Percentiles rank a stretch among this genome's conserved stretches.
These are phyloP conservation scores for Argyrosomus regius DNA, from an alignment of 2,797 vertebrate species.

Conservation along the genomic window DNA sequence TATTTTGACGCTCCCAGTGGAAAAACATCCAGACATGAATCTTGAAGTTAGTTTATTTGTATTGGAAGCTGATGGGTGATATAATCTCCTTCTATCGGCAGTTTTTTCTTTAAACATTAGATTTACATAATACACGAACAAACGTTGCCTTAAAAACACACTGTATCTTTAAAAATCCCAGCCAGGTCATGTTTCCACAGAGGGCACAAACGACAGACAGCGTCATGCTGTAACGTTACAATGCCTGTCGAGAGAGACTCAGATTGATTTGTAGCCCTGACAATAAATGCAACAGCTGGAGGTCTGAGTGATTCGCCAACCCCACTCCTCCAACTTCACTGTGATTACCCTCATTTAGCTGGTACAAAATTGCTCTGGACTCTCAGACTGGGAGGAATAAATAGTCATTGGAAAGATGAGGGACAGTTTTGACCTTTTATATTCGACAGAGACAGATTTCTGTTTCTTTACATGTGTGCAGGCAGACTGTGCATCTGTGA, in stretches of 20 bases:
- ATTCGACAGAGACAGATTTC: not conserved
- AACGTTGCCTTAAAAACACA: not conserved
- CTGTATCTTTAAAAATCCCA: conserved; percentile 35
- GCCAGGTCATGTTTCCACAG: conserved; percentile 11
- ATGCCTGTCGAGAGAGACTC: conserved; percentile 1
- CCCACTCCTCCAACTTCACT: conserved; percentile 11
- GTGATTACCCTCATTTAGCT: conserved; percentile 48
- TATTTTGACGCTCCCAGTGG: too few species aligned
- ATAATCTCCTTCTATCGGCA: not conserved
- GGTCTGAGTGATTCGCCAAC: conserved; percentile 21
- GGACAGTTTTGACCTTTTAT: conserved; percentile 21
- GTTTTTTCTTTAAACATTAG: not conserved
- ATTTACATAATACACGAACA: conserved; percentile 49
- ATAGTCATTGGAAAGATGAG: not conserved
- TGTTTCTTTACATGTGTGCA: not conserved
- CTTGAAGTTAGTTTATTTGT: not conserved
- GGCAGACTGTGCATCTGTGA: not conserved
- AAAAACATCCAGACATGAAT: too few species aligned
- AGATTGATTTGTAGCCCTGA: conserved; percentile 25
- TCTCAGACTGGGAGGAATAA: conserved; percentile 20
- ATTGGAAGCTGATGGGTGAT: not conserved
- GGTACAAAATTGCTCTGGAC: conserved; percentile 26
- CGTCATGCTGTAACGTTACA: conserved; percentile 6
- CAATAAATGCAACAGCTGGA: conserved; percentile 34
- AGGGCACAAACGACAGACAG: not conserved